These are phyloP conservation scores for Chironomus tepperi DNA, from an alignment of 1,140 invertebrate genomes.

Conservation along the genomic window DNA sequence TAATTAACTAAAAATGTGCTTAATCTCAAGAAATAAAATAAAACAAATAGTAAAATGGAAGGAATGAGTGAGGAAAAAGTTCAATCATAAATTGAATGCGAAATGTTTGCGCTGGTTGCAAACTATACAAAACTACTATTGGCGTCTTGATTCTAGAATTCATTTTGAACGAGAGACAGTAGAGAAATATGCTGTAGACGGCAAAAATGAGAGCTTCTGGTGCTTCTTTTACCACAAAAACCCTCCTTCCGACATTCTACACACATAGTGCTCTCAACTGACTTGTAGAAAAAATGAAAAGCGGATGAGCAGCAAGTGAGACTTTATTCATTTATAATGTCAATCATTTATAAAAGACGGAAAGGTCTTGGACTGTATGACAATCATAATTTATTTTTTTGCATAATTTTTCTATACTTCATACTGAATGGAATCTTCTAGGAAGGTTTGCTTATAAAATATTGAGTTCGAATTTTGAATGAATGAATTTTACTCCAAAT, in stretches of 20 bases:
- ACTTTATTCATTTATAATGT: too few relatives aligned
- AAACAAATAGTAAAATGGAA: conserved; percentile 3
- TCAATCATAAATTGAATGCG: conserved; percentile 13
- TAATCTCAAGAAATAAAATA: neutral
- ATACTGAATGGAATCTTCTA: too few relatives aligned
- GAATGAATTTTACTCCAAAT: too few relatives aligned
- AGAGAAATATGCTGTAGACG: neutral
- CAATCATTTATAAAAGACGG: too few relatives aligned
- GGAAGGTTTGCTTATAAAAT: too few relatives aligned
- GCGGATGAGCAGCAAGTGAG: too few relatives aligned
- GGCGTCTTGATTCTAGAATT: neutral
- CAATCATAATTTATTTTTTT: too few relatives aligned
- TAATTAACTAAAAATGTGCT: conserved; percentile 2
- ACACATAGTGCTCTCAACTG: neutral
- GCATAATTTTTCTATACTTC: too few relatives aligned
- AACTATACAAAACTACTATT: conserved; percentile 2
- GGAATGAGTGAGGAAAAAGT: neutral
- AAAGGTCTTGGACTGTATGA: too few relatives aligned
- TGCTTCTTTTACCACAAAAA: conserved; percentile 7
- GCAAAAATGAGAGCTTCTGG: neutral
- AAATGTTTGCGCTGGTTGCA: conserved; percentile 2
- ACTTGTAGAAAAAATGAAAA: too few relatives aligned
- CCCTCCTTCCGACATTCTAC: neutral
- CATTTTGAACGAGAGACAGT: conserved; percentile 12
- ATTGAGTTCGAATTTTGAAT: too few relatives aligned